Evolutionary conservation across 2,797 vertebrate genomes (phyloP), one percentile per base, ranked within the genome.

Genomic region (Calcarius lapponicus): DNA sequence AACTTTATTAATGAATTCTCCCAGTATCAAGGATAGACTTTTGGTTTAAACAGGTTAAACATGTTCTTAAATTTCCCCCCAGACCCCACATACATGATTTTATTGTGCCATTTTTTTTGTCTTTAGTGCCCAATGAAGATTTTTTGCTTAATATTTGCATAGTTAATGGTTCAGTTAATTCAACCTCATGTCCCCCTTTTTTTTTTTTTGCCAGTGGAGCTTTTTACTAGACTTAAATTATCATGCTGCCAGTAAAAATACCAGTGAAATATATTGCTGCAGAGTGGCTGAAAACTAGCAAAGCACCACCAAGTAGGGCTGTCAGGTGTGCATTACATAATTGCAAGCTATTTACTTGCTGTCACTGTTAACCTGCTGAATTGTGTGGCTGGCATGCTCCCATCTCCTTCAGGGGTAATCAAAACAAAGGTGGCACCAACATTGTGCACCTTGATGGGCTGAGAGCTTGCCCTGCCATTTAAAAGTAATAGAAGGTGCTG

Each of bases 401-500:
- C 94, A 88, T 90, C 83, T 94, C 95, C 84, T 93, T 80, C 43
- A 70, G 92, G 95, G 88, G 51, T 36, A 71, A 50, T 71, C 80
- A 91, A 90, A 96, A 95, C 93, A 96, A 95, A 96, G 86, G 92
- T 75, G 64, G 51, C 42, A 75, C 76, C 57, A 50, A 81, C 94
- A 96, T 86, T 97, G 95, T 28, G 32, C 86, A 69, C 75, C 32
- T 65, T 57, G 53, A n/a, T 75, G 80, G 88, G 80, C 80, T 88
- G 84, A 85, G 74, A 96, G 93, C 94, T 92, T 91, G 19, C 80
- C 86, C 70, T 90, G 9, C 70, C 76, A 28, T 87, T 92, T 42
- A 51, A 65, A 69, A 94, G 84, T 62, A 70, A 75, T 74, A 88
- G 76, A 76, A 90, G 78, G 69, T 93, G 90, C 85, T 96, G 93